Base-by-base conservation (phyloP, 1,140 invertebrate species). In the Paraescarpia echinospica region DNA sequence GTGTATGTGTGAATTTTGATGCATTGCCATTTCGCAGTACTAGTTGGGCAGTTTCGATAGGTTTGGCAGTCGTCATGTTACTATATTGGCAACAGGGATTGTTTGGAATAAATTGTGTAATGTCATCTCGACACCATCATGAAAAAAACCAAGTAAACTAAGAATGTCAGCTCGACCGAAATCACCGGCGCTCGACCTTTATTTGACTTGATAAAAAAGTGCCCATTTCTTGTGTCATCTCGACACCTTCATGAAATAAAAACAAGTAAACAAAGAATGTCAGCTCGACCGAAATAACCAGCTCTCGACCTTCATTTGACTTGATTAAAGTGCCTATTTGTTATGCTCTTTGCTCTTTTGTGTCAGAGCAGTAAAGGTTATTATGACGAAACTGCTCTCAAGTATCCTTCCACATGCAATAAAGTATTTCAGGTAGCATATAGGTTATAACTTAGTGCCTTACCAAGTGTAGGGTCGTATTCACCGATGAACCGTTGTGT, bases 401-500 rank as follows among this genome's bases (percentile, higher is more conserved):
- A n/a, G n/a, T n/a, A n/a, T n/a, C n/a, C n/a, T n/a, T n/a, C n/a
- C n/a, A n/a, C n/a, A n/a, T n/a, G n/a, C n/a, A n/a, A n/a, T n/a
- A n/a, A n/a, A n/a, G n/a, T n/a, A n/a, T n/a, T n/a, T n/a, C n/a
- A n/a, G n/a, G n/a, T n/a, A n/a, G n/a, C n/a, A n/a, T n/a, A 41
- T 41, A 41, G 4, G 41, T 41, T 22, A 89, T 31, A 51, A 92
- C 92, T 91, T 88, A 91, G n/a, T 88, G 34, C 89, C 35, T 35
- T 92, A 98, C 98, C 98, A 93, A 98, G 96, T 93, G 96, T 97
- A 96, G 98, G 97, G 95, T 98, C 98, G 95, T 98, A 98, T 96
- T 98, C 98, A 35, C 98, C 98, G 93, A 98, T 98, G 95, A 97
- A 98, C n/a, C 98, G 96, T 41, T 97, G 96, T 12, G 98, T 98